Evolutionary conservation across 2,888 invertebrate genomes (phyloP).

Genomic region (Drosophila quinaria): DNA sequence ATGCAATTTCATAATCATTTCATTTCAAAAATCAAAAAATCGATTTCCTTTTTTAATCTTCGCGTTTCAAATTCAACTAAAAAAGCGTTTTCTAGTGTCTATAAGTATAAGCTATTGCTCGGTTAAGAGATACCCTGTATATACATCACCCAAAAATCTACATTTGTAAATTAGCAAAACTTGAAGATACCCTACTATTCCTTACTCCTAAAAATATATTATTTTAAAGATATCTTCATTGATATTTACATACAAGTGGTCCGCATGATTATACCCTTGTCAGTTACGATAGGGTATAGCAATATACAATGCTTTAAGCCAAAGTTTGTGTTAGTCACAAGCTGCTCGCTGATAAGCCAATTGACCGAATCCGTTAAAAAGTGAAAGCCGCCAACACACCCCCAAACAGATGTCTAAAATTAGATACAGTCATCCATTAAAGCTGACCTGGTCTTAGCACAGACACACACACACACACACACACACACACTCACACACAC

Average conservation of each 20-base stretch:
- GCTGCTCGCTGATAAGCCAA: conserved; percentile 18
- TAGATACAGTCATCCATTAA: conserved; percentile 36
- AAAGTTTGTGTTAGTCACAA: conserved; percentile 15
- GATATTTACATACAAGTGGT: not conserved
- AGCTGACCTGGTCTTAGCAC: conserved; percentile 23
- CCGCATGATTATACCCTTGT: not conserved
- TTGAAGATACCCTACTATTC: not conserved
- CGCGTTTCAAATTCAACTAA: too few relatives aligned
- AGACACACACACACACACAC: conserved; percentile 11
- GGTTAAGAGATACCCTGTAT: not conserved
- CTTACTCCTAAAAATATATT: not conserved
- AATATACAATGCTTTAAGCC: not conserved
- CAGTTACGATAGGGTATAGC: not conserved
- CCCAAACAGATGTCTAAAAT: conserved; percentile 29
- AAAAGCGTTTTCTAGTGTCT: too few relatives aligned
- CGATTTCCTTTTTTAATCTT: too few relatives aligned
- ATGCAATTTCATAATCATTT: too few relatives aligned
- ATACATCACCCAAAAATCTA: not conserved
- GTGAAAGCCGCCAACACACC: conserved; percentile 44
- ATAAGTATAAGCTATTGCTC: too few relatives aligned
- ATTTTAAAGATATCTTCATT: not conserved
- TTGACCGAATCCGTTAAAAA: conserved; percentile 19
- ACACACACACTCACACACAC: not conserved
- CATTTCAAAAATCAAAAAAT: too few relatives aligned
- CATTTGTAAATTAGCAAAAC: too few relatives aligned